Base-by-base conservation (phyloP, 1,140 invertebrate genomes). In the Zaprionus camerounensis region DNA sequence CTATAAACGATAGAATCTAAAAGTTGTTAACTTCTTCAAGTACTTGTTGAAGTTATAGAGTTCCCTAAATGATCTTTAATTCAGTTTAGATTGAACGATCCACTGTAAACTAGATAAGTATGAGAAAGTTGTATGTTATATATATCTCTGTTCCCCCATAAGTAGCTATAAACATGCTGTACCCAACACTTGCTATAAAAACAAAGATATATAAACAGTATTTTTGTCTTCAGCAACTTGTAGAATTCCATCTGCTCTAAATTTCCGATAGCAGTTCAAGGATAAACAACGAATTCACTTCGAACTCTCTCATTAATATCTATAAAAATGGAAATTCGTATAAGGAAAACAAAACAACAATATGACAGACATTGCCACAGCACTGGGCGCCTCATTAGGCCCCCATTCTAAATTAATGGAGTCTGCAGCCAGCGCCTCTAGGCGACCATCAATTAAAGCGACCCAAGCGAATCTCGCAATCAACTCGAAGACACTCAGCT, bases 391-490 rank as follows among this genome's bases (percentile, higher is more conserved):
- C 73, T 76, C 73, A 76, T 76, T 76, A 76, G 73, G 61, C 55
- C 51, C 73, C 73, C 53, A 41, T 59, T 36, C 28, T 44, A 66
- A 76, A 82, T 75, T 71, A 80, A 71, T 66, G 46, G 68, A 59
- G 13, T 68, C 51, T 44, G 71, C 74, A 62, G 38, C 59, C 75
- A 78, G 71, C 59, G 70, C 75, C 72, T 67, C 69, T 76, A 70
- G 73, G 70, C 66, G 55, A 74, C 46, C 70, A 84, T 78, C 81
- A 84, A 84, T 84, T 84, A 85, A 85, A 57, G 73, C 62, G 64
- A 85, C 12, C 62, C 65, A 65, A 81, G 69, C 82, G 70, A 67
- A 71, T 78, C 78, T 61, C 56, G 56, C 56, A 65, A 55, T 49
- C 55, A 58, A 55, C 59, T 57, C 31, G 61, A 13, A 22, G 61